A percentile compares a stretch with the other conserved stretches of the same genome.
These are phyloP conservation scores for Stenolophus ochropezus DNA, from an alignment of 2,888 invertebrate species.

Conservation along the genomic window DNA sequence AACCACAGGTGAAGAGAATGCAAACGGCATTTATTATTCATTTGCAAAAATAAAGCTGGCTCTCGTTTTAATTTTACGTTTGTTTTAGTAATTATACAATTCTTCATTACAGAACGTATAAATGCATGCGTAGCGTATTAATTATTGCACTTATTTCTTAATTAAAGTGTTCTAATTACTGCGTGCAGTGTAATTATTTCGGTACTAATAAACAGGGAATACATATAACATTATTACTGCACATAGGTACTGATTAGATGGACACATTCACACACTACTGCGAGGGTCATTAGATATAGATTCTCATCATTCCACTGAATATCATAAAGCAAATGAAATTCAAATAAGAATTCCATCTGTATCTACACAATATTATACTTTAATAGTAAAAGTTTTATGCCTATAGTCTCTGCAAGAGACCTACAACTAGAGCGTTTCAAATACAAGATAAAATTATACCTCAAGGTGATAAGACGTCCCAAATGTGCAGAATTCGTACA, in stretches of 20 bases:
- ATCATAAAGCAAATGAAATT: too few relatives aligned
- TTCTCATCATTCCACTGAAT: too few relatives aligned
- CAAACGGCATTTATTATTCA: background rate
- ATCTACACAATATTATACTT: too few relatives aligned
- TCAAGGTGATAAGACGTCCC: too few relatives aligned
- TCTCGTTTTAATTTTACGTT: conserved; percentile 34
- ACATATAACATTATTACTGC: background rate
- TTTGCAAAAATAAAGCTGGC: conserved; percentile 3
- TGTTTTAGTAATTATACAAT: conserved; percentile 41
- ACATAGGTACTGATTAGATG: background rate
- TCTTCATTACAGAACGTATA: conserved; percentile 39
- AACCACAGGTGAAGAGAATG: background rate
- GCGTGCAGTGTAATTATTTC: conserved; percentile 44
- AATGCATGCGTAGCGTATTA: conserved; percentile 42
- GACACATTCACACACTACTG: background rate
- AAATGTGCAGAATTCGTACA: too few relatives aligned
- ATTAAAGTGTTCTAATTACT: conserved; percentile 49
- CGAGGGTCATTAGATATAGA: too few relatives aligned
- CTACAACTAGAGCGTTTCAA: too few relatives aligned
- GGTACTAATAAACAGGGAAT: conserved; percentile 27
- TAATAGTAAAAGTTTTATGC: too few relatives aligned
- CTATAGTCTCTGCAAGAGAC: too few relatives aligned
- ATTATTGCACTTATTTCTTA: conserved; percentile 50
- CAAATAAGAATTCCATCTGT: too few relatives aligned
- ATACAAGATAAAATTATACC: too few relatives aligned